phyloP scores from a whole-genome alignment of 1,140 invertebrate genomes.

The Drosophila eugracilis region DNA sequence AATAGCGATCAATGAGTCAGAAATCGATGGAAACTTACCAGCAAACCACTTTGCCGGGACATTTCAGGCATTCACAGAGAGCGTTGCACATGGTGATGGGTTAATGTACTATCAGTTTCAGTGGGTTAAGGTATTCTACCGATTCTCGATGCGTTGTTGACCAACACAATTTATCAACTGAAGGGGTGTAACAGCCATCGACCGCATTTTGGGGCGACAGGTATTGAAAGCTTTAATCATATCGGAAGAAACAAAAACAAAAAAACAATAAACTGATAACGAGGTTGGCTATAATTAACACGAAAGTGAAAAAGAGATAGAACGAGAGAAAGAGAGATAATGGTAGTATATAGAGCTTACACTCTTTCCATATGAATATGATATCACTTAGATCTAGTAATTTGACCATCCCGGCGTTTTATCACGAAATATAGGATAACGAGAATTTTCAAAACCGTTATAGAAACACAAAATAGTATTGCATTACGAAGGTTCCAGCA shows the following conservation, averaged over 20 bases:
- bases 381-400: not conserved
- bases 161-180: conserved; percentile 67
- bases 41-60: conserved; percentile 76
- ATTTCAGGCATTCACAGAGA: conserved; percentile 76
- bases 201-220: conserved; percentile 27
- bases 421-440: not conserved
- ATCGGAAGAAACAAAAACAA: conserved; percentile 32
- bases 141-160: conserved; percentile 35
- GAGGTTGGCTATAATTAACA: conserved; percentile 57
- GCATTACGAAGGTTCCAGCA: too few species aligned
- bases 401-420: not conserved
- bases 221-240: conserved; percentile 76
- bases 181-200: conserved; percentile 23
- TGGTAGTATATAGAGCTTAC: conserved; percentile 20
- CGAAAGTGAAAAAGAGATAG: conserved; percentile 18
- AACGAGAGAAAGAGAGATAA: conserved; percentile 16
- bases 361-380: not conserved
- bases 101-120: conserved; percentile 7
- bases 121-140: conserved; percentile 11
- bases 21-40: conserved; percentile 62
- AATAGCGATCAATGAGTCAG: conserved; percentile 37
- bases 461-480: not conserved
- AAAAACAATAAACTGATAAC: conserved; percentile 64
- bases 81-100: conserved; percentile 68
- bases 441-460: not conserved